phyloP scores from a whole-genome alignment of 2,113 vertebrate species.

The Nibea albiflora region DNA sequence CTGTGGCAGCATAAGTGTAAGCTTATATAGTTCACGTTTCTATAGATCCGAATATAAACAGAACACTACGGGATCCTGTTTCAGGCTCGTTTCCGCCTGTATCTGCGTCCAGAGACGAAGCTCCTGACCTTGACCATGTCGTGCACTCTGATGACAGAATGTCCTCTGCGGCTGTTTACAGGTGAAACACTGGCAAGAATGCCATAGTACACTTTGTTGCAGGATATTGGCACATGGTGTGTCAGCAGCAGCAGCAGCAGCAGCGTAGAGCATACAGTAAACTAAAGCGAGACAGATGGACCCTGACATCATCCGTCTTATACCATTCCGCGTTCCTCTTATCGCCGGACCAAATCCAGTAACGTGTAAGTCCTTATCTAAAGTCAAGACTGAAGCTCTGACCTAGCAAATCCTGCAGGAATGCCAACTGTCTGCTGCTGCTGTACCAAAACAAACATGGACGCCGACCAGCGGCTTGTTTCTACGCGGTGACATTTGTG shows the following conservation, averaged over 20 bases:
- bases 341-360: not conserved
- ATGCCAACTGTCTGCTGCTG: not conserved
- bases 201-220: not conserved
- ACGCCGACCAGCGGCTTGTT: not conserved
- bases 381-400: not conserved
- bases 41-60: not conserved
- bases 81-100: not conserved
- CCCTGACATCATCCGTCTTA: not conserved
- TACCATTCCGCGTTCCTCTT: not conserved
- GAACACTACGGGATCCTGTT: not conserved
- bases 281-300: too few relatives aligned
- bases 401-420: not conserved
- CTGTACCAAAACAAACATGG: not conserved
- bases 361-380: not conserved
- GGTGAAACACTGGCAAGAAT: conserved; percentile 48
- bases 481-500: not conserved
- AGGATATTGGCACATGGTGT: conserved; percentile 9
- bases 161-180: conserved; percentile 50
- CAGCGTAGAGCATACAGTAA: not conserved
- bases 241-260: not conserved
- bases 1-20: too few relatives aligned
- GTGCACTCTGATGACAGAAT: not conserved
- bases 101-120: not conserved
- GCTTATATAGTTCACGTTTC: not conserved
- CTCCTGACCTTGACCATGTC: conserved; percentile 50